phyloP scores from a whole-genome alignment of 1,140 invertebrate species.

The Hylaeus volcanicus region DNA sequence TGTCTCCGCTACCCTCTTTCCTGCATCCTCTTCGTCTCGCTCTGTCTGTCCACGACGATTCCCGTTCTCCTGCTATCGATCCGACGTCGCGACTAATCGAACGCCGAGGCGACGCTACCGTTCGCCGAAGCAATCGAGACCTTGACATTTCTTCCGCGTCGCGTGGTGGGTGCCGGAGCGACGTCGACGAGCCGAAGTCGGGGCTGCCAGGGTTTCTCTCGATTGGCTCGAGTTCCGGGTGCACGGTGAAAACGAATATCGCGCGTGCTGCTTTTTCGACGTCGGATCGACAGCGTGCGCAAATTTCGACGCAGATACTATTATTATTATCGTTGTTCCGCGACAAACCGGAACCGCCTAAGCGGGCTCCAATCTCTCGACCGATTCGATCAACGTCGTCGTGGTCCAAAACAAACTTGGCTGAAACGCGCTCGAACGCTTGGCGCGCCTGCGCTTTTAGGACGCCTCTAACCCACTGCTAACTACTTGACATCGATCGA shows the following conservation, averaged over 20 bases:
- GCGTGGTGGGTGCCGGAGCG: background rate
- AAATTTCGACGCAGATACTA: background rate
- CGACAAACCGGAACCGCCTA: slow-evolving; percentile 22
- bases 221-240: no score
- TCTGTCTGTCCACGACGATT: background rate
- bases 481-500: slow-evolving; percentile 52
- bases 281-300: background rate
- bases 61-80: background rate
- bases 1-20: background rate
- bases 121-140: background rate
- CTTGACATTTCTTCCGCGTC: background rate
- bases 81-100: background rate
- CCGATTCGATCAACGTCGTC: slow-evolving; percentile 46
- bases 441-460: slow-evolving; percentile 24
- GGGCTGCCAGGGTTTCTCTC: no score
- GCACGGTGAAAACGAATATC: no score
- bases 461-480: slow-evolving; percentile 35
- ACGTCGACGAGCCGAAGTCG: background rate
- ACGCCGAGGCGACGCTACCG: background rate
- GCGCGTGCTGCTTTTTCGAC: no score
- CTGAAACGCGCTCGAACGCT: slow-evolving; percentile 20
- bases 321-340: slow-evolving; percentile 30
- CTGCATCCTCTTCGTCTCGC: background rate
- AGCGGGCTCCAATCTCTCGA: slow-evolving; percentile 23
- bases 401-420: slow-evolving; percentile 42